Evolutionary conservation across 92 coral and sea anemone species (phyloP).

Genomic region (Porites divaricata): DNA sequence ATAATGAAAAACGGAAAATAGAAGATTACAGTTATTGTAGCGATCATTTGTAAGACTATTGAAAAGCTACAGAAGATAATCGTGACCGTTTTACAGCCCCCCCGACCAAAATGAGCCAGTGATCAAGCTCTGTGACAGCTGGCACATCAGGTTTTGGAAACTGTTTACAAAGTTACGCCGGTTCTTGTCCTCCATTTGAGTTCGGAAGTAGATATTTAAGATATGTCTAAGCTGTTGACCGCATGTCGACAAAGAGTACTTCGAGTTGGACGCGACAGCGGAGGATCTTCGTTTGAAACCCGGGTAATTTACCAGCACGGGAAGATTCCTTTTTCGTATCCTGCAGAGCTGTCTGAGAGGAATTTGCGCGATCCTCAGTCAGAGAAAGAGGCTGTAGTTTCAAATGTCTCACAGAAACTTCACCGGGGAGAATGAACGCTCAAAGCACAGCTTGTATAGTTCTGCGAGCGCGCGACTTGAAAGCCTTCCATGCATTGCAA

Average conservation of each 20-base stretch:
- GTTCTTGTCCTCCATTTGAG: conserved; percentile 22
- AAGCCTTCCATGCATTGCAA: not conserved
- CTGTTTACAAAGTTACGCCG: conserved; percentile 22
- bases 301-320: not conserved
- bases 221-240: too few relatives aligned
- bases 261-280: conserved; percentile 7
- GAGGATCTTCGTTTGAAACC: conserved; percentile 22
- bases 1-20: too few relatives aligned
- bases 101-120: too few relatives aligned
- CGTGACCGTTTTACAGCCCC: too few relatives aligned
- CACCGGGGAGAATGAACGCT: not conserved
- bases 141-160: conserved; percentile 31
- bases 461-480: not conserved
- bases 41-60: too few relatives aligned
- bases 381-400: not conserved
- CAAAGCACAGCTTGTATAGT: not conserved
- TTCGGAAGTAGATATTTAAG: conserved; percentile 4
- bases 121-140: conserved; percentile 19
- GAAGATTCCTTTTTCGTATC: conserved; percentile 4
- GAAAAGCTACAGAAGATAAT: too few relatives aligned
- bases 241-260: conserved; percentile 22
- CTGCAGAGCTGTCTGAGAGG: not conserved
- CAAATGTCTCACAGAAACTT: not conserved
- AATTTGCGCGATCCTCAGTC: not conserved
- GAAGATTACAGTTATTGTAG: too few relatives aligned